Percentiles rank a stretch among this genome's conserved stretches.
These are phyloP conservation scores for Lophura swinhoii DNA, from an alignment of 2,797 vertebrate genomes.

Conservation along the genomic window DNA sequence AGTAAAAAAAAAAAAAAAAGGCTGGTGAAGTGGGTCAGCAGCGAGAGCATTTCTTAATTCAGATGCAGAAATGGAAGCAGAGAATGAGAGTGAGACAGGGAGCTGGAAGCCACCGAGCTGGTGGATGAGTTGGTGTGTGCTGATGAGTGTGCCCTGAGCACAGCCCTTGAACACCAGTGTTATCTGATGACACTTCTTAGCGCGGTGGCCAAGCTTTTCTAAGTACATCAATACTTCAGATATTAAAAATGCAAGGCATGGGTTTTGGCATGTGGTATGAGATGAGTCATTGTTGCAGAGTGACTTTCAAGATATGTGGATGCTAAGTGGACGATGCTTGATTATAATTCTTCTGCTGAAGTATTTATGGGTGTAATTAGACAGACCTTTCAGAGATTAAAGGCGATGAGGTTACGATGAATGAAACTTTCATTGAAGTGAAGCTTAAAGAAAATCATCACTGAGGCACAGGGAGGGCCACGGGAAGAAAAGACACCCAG, in stretches of 20 bases:
- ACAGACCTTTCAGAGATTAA: slow-evolving; percentile 9
- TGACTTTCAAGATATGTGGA: neutral
- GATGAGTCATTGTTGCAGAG: slow-evolving; percentile 3
- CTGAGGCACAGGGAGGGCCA: neutral
- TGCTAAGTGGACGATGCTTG: neutral
- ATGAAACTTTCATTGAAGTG: neutral
- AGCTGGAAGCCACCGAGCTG: neutral
- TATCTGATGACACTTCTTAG: neutral
- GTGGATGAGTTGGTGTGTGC: neutral
- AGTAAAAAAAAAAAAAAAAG: no score
- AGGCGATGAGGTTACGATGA: neutral
- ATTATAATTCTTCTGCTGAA: slow-evolving; percentile 4
- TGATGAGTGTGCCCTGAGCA: neutral
- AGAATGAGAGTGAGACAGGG: neutral
- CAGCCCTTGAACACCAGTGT: neutral
- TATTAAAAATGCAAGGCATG: slow-evolving; percentile 1
- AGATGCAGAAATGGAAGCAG: neutral
- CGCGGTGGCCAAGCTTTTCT: neutral
- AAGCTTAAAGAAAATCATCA: neutral
- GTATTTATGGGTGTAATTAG: slow-evolving; percentile 10
- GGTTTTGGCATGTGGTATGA: neutral
- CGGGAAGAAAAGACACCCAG: neutral
- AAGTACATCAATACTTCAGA: neutral
- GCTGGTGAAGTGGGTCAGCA: neutral
- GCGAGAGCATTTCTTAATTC: neutral